These are phyloP conservation scores for Vireo griseus DNA, from an alignment of 2,797 vertebrate species.

Conservation along the genomic window DNA sequence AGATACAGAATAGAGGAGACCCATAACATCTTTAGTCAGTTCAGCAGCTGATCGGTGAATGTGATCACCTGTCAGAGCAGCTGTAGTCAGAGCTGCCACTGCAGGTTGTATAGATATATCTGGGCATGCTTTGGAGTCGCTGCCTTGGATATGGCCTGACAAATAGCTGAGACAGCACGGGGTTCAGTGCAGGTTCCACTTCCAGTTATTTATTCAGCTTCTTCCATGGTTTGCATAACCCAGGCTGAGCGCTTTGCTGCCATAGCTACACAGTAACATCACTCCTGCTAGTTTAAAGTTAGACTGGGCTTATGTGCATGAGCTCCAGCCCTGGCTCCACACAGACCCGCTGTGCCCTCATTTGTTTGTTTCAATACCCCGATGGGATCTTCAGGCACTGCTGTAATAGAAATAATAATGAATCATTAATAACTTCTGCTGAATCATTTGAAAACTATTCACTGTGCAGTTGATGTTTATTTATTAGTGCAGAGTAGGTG, in stretches of 20 bases:
- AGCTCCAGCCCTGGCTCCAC: background rate
- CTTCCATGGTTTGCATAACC: background rate
- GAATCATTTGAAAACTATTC: conserved; percentile 31
- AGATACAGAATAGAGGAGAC: background rate
- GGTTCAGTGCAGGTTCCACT: background rate
- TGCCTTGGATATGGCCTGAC: fast-evolving
- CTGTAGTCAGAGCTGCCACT: background rate
- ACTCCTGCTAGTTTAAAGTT: background rate
- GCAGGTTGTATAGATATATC: background rate
- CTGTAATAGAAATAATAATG: conserved; percentile 15
- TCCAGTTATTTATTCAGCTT: background rate
- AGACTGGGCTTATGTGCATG: background rate
- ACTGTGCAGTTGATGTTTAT: background rate
- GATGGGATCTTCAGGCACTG: background rate
- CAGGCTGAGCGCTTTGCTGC: background rate
- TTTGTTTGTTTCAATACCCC: conserved; percentile 15
- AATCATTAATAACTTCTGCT: conserved; percentile 40
- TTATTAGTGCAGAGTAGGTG: conserved; percentile 34
- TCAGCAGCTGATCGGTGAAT: background rate
- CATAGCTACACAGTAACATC: background rate
- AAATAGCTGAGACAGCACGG: background rate
- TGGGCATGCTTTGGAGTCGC: background rate
- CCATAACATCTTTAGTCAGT: background rate
- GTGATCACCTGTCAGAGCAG: background rate
- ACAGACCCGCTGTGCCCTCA: background rate